Percentiles rank a stretch among this genome's conserved stretches.
phyloP scores from a whole-genome alignment of 2,113 vertebrate genomes.

The Mus spicilegus region DNA sequence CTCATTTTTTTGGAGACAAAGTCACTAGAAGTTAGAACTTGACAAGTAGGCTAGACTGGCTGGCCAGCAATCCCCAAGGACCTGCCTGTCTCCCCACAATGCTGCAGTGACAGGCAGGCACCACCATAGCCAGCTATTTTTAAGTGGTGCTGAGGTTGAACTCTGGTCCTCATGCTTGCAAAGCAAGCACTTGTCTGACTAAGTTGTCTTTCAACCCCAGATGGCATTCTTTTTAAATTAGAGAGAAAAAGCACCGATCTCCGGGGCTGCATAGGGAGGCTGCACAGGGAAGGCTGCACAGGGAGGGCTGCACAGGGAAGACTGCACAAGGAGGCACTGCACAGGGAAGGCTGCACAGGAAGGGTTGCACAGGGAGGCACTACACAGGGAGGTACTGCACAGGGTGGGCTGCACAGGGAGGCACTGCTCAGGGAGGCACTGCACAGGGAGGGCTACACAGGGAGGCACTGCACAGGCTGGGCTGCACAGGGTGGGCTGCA shows the following conservation, averaged over 20 bases:
- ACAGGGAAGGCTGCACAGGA: too few relatives aligned
- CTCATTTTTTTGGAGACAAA: neutral
- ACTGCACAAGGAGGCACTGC: too few relatives aligned
- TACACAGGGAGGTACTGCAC: neutral
- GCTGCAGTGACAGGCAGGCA: neutral
- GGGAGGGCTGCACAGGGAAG: too few relatives aligned
- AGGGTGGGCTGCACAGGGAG: too few relatives aligned
- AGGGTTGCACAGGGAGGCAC: too few relatives aligned
- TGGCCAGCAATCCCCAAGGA: neutral
- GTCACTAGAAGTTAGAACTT: neutral
- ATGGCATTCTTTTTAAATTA: too few relatives aligned
- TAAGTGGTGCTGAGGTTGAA: neutral
- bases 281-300: too few relatives aligned
- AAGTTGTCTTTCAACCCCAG: neutral
- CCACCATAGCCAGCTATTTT: neutral
- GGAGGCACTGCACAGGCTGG: too few relatives aligned
- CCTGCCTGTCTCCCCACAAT: neutral
- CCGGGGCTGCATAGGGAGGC: too few relatives aligned
- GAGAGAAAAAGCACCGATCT: neutral
- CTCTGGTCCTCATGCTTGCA: neutral
- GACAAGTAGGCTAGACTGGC: neutral
- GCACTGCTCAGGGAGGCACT: too few relatives aligned
- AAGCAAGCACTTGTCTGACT: neutral
- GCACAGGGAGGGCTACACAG: too few relatives aligned
- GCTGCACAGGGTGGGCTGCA: too few relatives aligned